Evolutionary conservation across 2,797 vertebrate genomes (phyloP).

Genomic region (Tympanoctomys barrerae): DNA sequence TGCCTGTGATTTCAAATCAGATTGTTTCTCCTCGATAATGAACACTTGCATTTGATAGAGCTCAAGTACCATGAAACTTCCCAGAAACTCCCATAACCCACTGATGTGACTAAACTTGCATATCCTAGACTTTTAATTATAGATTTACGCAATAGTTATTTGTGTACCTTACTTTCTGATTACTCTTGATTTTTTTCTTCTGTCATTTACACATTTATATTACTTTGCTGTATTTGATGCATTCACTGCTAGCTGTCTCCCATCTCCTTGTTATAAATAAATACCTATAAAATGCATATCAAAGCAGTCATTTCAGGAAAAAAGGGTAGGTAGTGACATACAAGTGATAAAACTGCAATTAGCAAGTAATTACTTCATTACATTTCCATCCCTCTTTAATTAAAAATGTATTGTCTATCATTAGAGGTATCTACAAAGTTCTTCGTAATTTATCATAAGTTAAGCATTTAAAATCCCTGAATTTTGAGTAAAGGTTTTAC

Average conservation of each 20-base stretch:
- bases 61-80: not conserved
- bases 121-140: not conserved
- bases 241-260: not conserved
- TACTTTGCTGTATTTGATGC: not conserved
- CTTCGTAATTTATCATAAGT: conserved; percentile 41
- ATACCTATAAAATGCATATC: conserved; percentile 14
- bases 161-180: not conserved
- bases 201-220: not conserved
- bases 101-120: not conserved
- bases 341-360: conserved; percentile 61
- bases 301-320: conserved; percentile 44
- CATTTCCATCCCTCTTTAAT: conserved; percentile 42
- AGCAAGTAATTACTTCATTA: conserved; percentile 66
- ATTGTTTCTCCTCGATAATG: not conserved
- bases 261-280: not conserved
- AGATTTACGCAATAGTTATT: not conserved
- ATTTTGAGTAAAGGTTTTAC: conserved; percentile 45
- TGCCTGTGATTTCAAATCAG: not conserved
- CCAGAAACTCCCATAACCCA: not conserved
- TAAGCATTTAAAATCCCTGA: conserved; percentile 1
- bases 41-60: not conserved
- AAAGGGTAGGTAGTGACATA: not conserved
- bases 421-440: conserved; percentile 62
- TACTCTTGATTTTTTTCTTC: not conserved
- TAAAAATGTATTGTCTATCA: conserved; percentile 62